Conservation (phyloP, 1,140 invertebrate species). For the Sycophaga agraensis region DNA sequence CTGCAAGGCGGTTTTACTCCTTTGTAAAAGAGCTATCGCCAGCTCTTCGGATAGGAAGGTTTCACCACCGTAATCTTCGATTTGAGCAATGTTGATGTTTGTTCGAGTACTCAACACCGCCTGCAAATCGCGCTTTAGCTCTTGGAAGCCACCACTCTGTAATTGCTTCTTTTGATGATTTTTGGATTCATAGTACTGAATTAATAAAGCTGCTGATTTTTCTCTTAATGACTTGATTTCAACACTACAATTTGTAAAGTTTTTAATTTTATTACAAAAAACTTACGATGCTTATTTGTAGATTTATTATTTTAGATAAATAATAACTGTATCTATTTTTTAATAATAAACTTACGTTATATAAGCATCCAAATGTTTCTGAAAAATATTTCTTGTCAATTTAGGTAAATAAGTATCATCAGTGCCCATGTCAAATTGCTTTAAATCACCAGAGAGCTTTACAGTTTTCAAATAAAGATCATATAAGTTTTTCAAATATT, state of each 20-base stretch:
- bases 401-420: slow-evolving; percentile 81
- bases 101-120: slow-evolving; percentile 87
- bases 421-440: slow-evolving; percentile 74
- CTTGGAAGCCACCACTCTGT: slow-evolving; percentile 81
- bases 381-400: slow-evolving; percentile 81
- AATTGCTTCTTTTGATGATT: slow-evolving; percentile 93
- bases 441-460: slow-evolving; percentile 73
- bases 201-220: slow-evolving; percentile 72
- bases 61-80: slow-evolving; percentile 95
- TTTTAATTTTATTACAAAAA: too few species aligned
- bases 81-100: slow-evolving; percentile 90
- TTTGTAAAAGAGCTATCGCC: slow-evolving; percentile 90
- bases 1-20: slow-evolving; percentile 87
- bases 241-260: slow-evolving; percentile 58
- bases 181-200: slow-evolving; percentile 89
- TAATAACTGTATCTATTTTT: too few species aligned
- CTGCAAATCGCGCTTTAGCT: slow-evolving; percentile 89
- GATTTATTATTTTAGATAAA: too few species aligned
- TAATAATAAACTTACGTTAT: slow-evolving; percentile 62
- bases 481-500: slow-evolving; percentile 85
- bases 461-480: slow-evolving; percentile 84
- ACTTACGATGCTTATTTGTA: too few species aligned
- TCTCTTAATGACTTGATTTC: slow-evolving; percentile 79
- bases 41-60: slow-evolving; percentile 96
- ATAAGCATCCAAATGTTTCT: slow-evolving; percentile 77